These are phyloP conservation scores for Centropristis striata DNA, from an alignment of 2,113 vertebrate species.

Conservation along the genomic window DNA sequence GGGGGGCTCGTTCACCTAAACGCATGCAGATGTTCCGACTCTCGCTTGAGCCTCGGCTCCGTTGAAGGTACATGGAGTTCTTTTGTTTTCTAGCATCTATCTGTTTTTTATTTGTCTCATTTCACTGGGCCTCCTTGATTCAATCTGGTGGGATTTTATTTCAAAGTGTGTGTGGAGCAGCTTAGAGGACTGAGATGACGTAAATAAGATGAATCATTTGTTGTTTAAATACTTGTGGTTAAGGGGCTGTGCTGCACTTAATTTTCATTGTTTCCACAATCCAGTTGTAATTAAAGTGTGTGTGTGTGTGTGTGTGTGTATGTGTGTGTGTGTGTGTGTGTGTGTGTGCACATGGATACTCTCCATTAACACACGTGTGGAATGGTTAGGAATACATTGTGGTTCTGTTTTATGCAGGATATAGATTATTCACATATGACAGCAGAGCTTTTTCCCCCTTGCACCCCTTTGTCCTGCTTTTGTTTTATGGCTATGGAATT, in stretches of 20 bases:
- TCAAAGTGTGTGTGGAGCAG: slow-evolving; percentile 74
- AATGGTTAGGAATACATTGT: slow-evolving; percentile 48
- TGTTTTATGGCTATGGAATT: slow-evolving; percentile 57
- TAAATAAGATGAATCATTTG: slow-evolving; percentile 83
- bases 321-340: neutral
- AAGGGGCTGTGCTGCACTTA: slow-evolving; percentile 73
- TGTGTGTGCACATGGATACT: slow-evolving; percentile 12
- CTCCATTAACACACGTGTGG: slow-evolving; percentile 46
- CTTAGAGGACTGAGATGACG: slow-evolving; percentile 71
- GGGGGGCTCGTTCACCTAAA: slow-evolving; percentile 76
- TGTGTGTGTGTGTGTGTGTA: slow-evolving; percentile 13
- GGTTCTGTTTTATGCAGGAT: slow-evolving; percentile 64
- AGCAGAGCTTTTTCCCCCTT: slow-evolving; percentile 23
- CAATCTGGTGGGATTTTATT: slow-evolving; percentile 78
- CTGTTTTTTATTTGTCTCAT: slow-evolving; percentile 81
- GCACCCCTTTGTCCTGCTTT: slow-evolving; percentile 35
- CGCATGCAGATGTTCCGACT: slow-evolving; percentile 82
- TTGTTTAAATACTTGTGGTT: slow-evolving; percentile 81
- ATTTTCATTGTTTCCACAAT: slow-evolving; percentile 84
- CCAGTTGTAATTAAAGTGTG: slow-evolving; percentile 72
- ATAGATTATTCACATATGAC: slow-evolving; percentile 71
- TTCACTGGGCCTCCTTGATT: slow-evolving; percentile 70
- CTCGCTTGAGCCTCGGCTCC: slow-evolving; percentile 54
- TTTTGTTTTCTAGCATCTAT: slow-evolving; percentile 79
- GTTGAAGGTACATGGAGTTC: slow-evolving; percentile 80